phyloP scores from a whole-genome alignment of 2,797 vertebrate genomes.

The Esox masquinongy region DNA sequence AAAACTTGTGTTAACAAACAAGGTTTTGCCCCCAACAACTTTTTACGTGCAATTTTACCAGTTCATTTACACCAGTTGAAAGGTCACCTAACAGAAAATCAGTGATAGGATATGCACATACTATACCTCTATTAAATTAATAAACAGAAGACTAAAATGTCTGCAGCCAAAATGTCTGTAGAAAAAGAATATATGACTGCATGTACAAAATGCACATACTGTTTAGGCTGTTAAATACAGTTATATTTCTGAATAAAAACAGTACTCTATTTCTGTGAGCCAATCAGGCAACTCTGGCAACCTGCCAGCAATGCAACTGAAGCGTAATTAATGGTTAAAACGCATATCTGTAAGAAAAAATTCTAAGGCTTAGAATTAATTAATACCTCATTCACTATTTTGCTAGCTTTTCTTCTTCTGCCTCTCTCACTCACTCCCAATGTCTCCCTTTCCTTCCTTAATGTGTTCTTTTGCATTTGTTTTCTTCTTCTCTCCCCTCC shows the following conservation, averaged over 20 bases:
- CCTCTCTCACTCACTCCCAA: constrained; percentile 27
- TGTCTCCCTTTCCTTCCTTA: constrained; percentile 17
- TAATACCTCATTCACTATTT: constrained; percentile 52
- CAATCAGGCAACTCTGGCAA: constrained; percentile 68
- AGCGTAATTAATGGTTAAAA: constrained; percentile 70
- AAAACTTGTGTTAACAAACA: no score
- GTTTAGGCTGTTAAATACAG: constrained; percentile 27
- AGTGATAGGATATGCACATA: background rate
- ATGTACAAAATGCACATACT: constrained; percentile 2
- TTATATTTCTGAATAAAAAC: constrained; percentile 55
- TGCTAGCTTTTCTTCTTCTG: background rate
- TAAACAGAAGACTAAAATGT: background rate
- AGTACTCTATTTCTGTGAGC: constrained; percentile 44
- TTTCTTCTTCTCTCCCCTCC: constrained; percentile 38
- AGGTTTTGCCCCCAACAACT: constrained; percentile 19
- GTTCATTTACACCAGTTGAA: background rate
- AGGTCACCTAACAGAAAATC: background rate
- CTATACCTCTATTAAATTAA: background rate
- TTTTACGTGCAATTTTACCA: background rate
- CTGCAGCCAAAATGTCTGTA: background rate
- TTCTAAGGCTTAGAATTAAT: constrained; percentile 78
- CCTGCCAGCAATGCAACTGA: constrained; percentile 70
- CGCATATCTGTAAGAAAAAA: constrained; percentile 73
- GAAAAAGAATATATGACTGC: background rate
- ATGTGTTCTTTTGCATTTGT: no score